A percentile compares a stretch with the other conserved stretches of the same genome.
Evolutionary conservation across 2,888 invertebrate species (phyloP).

Genomic region (Troglohyphantes excavatus): DNA sequence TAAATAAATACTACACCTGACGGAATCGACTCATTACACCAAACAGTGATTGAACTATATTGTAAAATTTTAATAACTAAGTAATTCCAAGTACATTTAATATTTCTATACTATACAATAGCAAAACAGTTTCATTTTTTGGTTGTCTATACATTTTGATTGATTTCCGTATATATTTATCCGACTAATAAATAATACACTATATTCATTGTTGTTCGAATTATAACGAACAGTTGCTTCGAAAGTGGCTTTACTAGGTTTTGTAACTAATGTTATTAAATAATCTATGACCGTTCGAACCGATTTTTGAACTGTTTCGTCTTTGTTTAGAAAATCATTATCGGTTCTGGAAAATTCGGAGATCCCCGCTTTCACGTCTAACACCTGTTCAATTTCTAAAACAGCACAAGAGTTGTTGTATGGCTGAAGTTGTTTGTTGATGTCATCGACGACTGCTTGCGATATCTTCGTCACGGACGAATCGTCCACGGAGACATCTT

Average conservation of each 20-base stretch:
- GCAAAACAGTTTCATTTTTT: conserved; percentile 82
- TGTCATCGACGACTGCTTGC: neutral
- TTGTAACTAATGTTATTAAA: conserved; percentile 86
- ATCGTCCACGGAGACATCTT: neutral
- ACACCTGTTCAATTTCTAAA: neutral
- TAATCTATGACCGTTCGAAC: conserved; percentile 83
- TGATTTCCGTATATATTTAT: conserved; percentile 83
- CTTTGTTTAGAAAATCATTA: no score
- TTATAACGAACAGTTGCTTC: conserved; percentile 88
- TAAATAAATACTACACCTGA: no score
- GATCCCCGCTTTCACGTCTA: conserved; percentile 15
- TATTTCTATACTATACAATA: no score
- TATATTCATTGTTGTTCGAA: conserved; percentile 59
- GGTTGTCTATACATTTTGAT: conserved; percentile 82
- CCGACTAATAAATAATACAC: conserved; percentile 85
- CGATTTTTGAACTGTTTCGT: neutral
- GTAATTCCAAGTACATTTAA: no score
- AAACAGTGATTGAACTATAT: no score
- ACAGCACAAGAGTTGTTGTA: neutral
- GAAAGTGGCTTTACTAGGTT: conserved; percentile 88
- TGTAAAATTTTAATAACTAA: no score
- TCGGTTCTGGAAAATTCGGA: conserved; percentile 25
- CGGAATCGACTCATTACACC: no score
- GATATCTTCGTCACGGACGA: conserved; percentile 14
- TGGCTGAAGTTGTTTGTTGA: conserved; percentile 28